Base-by-base conservation (phyloP, 2,113 vertebrate genomes). In the Ophiodon elongatus region DNA sequence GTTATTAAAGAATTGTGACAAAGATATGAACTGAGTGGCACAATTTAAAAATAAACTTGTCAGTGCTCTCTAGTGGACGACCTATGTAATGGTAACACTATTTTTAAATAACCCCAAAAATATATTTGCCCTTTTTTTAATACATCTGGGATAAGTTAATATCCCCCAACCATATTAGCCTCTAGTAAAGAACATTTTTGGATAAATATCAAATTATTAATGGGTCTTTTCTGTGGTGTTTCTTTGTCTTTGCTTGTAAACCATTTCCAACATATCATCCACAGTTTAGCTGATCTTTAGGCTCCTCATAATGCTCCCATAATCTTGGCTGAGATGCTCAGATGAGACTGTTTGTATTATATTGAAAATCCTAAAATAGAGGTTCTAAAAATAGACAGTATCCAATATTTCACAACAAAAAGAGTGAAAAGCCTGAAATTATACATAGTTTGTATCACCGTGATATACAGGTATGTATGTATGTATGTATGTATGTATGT, bases 21-120 rank as follows among this genome's bases (percentile, higher is more conserved):
- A 47, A 47, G 6, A 47, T 47, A 52, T 50, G 19, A 21, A 50
- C 45, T 17, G 15, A 50, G 19, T 23, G 47, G 1, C 6, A 50
- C 47, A 50, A 50, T 23, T 52, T 2, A 50, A 54, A 11, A 54
- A 56, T 54, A 4, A 54, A 25, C 8, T 10, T 23, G 47, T 21
- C 50, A n/a, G 21, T 9, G 50, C 50, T n/a, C 50, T 52, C 50
- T 52, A 7, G 17, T 85, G 82, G 79, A 80, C 54, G 60, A 45
- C 73, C 56, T 21, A 39, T 35, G 57, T 56, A 79, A 71, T 47
- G 29, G 6, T 9, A 2, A n/a, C n/a, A 57, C 17, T 8, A 27
- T 39, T 64, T 41, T 69, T 21, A 68, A 60, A 69, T 54, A 54
- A 21, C 25, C 8, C 1, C 6, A 73, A 13, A 45, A 17, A 66